Evolutionary conservation across 37 sponge, comb jelly and placozoan genomes (phyloP).

Genomic region (Petrosia ficiformis): DNA sequence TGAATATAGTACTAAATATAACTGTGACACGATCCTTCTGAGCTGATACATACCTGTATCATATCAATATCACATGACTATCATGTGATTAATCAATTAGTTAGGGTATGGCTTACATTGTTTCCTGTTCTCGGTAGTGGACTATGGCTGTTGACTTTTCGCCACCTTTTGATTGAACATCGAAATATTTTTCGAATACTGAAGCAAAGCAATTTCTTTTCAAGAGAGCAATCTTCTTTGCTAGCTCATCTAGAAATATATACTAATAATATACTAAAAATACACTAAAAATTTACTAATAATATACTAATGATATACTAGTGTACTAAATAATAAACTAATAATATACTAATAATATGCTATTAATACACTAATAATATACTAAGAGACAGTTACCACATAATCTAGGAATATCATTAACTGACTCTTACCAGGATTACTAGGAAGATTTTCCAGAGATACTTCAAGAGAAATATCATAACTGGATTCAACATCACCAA

Average conservation of each 20-base stretch:
- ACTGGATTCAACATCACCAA: slow-evolving; percentile 52
- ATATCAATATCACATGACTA: background rate
- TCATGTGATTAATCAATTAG: background rate
- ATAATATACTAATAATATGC: too few relatives aligned
- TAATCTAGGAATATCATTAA: background rate
- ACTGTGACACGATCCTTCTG: slow-evolving; percentile 95
- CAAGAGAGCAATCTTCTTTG: slow-evolving; percentile 76
- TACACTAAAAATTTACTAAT: background rate
- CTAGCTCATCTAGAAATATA: slow-evolving; percentile 54
- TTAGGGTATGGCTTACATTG: slow-evolving; percentile 59
- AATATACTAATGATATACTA: background rate
- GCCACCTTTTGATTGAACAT: slow-evolving; percentile 68
- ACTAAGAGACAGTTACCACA: background rate
- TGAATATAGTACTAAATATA: slow-evolving; percentile 95
- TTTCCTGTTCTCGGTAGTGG: slow-evolving; percentile 95
- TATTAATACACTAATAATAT: background rate
- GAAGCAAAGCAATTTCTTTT: slow-evolving; percentile 98
- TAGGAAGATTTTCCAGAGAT: slow-evolving; percentile 81
- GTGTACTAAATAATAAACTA: background rate
- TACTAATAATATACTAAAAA: too few relatives aligned
- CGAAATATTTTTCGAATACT: slow-evolving; percentile 95
- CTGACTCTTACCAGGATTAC: slow-evolving; percentile 63
- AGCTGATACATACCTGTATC: slow-evolving; percentile 86
- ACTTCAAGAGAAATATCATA: slow-evolving; percentile 88
- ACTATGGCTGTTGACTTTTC: slow-evolving; percentile 74